Base-by-base conservation (phyloP, 2,888 invertebrate species). In the Oscheius myriophilus region DNA sequence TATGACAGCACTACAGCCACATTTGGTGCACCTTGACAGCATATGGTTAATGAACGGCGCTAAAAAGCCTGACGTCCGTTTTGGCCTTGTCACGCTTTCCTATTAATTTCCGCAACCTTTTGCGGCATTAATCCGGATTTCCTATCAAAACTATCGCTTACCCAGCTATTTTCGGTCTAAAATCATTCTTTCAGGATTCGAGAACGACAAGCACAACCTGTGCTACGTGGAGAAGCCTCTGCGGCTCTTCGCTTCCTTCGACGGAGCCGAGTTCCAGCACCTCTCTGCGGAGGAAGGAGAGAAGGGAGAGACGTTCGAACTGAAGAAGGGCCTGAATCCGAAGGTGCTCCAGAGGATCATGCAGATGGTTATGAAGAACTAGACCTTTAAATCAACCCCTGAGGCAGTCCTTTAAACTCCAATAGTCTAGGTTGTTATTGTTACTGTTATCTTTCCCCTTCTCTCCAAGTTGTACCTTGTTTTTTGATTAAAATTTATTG, bases 281-380 rank as follows among this genome's bases (percentile, higher is more conserved):
- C 25, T 49, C 64, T 57, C 46, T 16, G 14, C 3, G 11, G 67
- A 46, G 14, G 57, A 66, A 16, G 62, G 62, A 54, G 18, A 23
- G 25, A 16, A 25, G 2, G 26, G 26, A n/a, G 61, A 61, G 43
- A 54, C 7, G 23, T 43, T 23, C 4, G 39, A 65, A 58, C 4
- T 46, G n/a, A 58, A 11, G 11, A 16, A 33, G 42, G 77, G 78
- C 41, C 69, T 82, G 52, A 82, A 78, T 51, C 66, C 68, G 23
- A 61, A 72, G 26, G 77, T 82, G 33, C 61, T 80, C 39, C 70
- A 72, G 39, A 63, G 82, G 53, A 65, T 78, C 42, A 73, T 78
- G 46, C 80, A 82, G 61, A 79, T 80, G 76, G 63, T 82, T 43
- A 78, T 79, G 78, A 75, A 72, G 23, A 72, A 73, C 33, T 77